Evolutionary conservation across 2,113 vertebrate species (phyloP), one percentile per base, ranked within the genome.

Genomic region (Clarias batrachus): DNA sequence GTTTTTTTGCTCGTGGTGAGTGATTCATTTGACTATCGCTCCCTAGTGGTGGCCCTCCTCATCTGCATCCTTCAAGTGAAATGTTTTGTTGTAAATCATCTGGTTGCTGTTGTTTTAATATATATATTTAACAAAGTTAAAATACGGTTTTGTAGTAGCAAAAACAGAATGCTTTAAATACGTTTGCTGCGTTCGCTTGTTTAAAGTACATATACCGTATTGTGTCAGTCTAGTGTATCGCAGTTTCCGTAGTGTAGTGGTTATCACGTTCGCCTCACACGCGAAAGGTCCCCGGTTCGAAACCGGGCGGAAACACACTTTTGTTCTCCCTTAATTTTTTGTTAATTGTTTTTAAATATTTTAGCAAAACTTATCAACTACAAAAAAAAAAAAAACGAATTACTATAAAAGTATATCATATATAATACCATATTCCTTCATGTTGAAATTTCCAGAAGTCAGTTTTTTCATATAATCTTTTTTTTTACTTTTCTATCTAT

Each of bases 161-260:
- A 41, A 41, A 41, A 41, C 4, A 41, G 41, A 41, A 41, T 41
- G 4, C 41, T 41, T 6, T 4, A 41, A 41, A 41, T 41, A 41
- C 41, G 0, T 41, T 41, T 7, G 41, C 4, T 41, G 41, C 41
- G 4, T 41, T 41, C 7, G 48, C 7, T 8, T 48, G 48, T 48
- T 48, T 8, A 37, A 37, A 3, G 33, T 37, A 37, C 33, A 48
- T 48, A 48, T 48, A 48, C 48, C 48, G 6, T 48, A 48, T 48
- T 48, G 8, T 48, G 48, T 9, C 1, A 0, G 4, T 5, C 7
- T 8, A 0, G 6, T 17, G 13, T 62, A 62, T 7, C n/a, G 2
- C 1, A 25, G 92, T 92, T 92, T 93, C 91, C 91, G 91, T 94
- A 93, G 93, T 94, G 93, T 93, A 93, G 94, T 93, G 92, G 93